Evolutionary conservation across 2,113 vertebrate species (phyloP), one percentile per base, ranked within the genome.

Genomic region (Aramus guarauna): DNA sequence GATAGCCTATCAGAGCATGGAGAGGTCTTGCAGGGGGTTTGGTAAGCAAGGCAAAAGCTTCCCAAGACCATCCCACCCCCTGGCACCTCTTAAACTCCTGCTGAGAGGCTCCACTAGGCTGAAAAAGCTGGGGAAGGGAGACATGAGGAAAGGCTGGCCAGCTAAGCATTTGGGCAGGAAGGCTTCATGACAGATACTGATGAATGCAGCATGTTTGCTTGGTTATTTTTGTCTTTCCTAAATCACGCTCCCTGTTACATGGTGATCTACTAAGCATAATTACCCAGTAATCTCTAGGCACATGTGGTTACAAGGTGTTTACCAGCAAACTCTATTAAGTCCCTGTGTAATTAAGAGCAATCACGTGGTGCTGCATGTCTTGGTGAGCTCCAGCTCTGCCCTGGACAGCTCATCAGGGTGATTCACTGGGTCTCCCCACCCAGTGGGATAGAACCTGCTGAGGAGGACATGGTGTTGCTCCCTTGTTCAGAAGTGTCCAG

Each of bases 221-320:
- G 68, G 90, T 84, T 97, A 96, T 97, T 97, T 96, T 92, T 92
- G 93, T 92, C 91, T 11, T 60, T 66, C 75, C 66, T 94, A 85
- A 91, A 82, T 85, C 78, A 2, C 68, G 79, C 62, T 96, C 43
- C 68, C 69, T 92, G 72, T 91, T 41, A 64, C 59, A 18, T 29
- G 68, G 84, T 95, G 94, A 96, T 97, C 92, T 85, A 93, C 93
- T 96, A 90, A 97, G 96, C 75, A 9, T 90, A 73, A 93, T 96
- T 91, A 78, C 26, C 34, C 53, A 22, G 29, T 96, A 96, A 97
- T 96, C 94, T 95, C 39, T 43, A 39, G 48, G 92, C 85, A 79
- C 87, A 72, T 77, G 88, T 56, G 82, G 95, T 77, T 94, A 85
- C 82, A 96, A 83, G 95, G 96, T 97, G 96, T 97, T 97, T 97